A percentile compares a stretch with the other conserved stretches of the same genome.
Evolutionary conservation across 2,113 vertebrate genomes (phyloP).

Genomic region (Rhinopithecus roxellana): DNA sequence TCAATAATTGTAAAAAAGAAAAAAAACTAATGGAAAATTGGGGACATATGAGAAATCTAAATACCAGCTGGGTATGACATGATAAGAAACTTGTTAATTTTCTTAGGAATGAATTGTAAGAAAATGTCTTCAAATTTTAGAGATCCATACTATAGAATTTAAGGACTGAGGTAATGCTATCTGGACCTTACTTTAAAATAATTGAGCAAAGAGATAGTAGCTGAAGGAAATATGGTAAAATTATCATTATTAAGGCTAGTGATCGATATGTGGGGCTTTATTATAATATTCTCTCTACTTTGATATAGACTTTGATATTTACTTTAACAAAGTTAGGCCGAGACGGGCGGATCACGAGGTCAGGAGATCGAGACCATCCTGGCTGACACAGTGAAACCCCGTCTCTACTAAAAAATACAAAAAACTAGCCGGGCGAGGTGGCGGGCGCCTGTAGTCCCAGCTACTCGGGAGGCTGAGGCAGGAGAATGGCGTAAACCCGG

Average conservation of each 20-base stretch:
- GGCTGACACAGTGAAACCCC: too few species aligned
- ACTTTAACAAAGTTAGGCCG: too few species aligned
- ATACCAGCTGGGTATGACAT: background rate
- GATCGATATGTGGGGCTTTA: background rate
- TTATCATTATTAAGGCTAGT: background rate
- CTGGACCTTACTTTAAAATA: background rate
- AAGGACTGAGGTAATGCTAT: background rate
- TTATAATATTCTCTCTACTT: background rate
- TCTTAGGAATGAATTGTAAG: background rate
- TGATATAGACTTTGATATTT: background rate
- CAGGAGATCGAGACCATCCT: too few species aligned
- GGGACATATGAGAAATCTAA: background rate
- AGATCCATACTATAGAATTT: background rate
- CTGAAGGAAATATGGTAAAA: conserved; percentile 7
- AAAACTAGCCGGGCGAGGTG: too few species aligned
- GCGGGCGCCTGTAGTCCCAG: too few species aligned
- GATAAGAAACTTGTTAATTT: background rate
- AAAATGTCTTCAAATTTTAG: conserved; percentile 3
- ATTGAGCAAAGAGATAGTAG: conserved; percentile 2
- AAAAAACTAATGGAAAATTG: background rate
- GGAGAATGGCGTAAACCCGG: too few species aligned
- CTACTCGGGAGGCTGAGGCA: too few species aligned
- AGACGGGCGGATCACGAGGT: too few species aligned
- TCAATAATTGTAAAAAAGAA: conserved; percentile 8
- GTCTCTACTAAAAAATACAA: too few species aligned